Conservation (phyloP, 2,113 vertebrate species). For the Aptenodytes forsteri region DNA sequence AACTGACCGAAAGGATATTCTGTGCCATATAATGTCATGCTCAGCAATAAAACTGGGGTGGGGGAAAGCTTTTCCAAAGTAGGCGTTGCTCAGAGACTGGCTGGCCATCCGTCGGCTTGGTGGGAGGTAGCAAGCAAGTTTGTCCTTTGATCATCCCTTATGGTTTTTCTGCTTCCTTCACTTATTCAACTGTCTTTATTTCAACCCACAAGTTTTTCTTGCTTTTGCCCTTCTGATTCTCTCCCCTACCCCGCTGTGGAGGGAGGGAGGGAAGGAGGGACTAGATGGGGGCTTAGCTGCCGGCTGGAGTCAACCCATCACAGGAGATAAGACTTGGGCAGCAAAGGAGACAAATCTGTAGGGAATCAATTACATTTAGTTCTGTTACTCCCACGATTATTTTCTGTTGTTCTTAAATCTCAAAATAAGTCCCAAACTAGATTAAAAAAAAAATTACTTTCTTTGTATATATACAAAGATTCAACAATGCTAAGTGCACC, state of each 20-base stretch:
- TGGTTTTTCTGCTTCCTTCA: background rate
- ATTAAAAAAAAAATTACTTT: background rate
- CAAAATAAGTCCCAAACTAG: background rate
- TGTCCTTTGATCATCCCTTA: background rate
- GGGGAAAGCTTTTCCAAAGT: background rate
- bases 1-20: background rate
- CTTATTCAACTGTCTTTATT: background rate
- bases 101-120: background rate
- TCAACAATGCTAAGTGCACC: background rate
- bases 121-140: background rate
- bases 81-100: background rate
- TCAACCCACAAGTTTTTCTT: background rate
- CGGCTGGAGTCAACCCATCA: rapidly evolving
- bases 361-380: background rate
- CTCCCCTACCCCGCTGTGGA: background rate
- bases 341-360: background rate
- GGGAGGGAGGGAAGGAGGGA: background rate
- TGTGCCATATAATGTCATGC: background rate
- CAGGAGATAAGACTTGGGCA: background rate
- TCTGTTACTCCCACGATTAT: background rate
- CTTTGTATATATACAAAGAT: background rate
- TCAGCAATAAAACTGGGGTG: background rate
- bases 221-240: background rate
- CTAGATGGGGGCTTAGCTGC: background rate
- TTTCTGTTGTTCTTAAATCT: background rate